phyloP scores from a whole-genome alignment of 2,113 vertebrate species.

The Dasyornis broadbenti region DNA sequence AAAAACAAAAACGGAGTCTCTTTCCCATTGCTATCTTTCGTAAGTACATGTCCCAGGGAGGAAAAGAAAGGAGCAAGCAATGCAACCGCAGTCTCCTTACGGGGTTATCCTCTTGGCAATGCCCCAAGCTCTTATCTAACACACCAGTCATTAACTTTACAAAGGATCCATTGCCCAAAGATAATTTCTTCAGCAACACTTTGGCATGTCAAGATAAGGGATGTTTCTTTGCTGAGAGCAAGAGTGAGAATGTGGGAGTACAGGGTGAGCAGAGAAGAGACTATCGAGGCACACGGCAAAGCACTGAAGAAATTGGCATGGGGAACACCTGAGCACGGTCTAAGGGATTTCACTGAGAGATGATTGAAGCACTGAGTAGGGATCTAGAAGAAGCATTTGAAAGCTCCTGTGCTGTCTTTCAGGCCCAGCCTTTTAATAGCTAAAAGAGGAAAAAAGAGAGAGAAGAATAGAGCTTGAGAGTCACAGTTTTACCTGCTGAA shows the following conservation, averaged over 20 bases:
- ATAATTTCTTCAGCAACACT: slow-evolving; percentile 69
- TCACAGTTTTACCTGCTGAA: neutral
- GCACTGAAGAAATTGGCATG: neutral
- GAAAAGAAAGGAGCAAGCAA: neutral
- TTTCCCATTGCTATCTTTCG: neutral
- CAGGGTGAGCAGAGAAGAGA: neutral
- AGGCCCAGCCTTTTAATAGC: neutral
- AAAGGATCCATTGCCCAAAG: slow-evolving; percentile 62
- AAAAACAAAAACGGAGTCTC: neutral
- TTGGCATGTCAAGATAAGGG: slow-evolving; percentile 65
- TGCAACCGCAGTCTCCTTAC: neutral
- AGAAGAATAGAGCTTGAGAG: neutral
- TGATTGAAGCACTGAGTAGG: neutral
- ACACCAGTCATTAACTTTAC: slow-evolving; percentile 63
- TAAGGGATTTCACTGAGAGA: neutral
- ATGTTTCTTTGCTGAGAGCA: slow-evolving; percentile 24
- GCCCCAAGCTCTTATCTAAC: slow-evolving; percentile 52
- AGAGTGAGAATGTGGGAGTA: neutral
- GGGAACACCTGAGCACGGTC: neutral
- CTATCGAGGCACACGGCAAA: neutral
- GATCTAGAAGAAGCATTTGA: neutral
- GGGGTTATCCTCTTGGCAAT: slow-evolving; percentile 46
- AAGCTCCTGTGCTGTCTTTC: neutral
- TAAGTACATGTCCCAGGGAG: neutral
- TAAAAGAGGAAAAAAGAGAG: neutral